These are phyloP conservation scores for Eulemur macaco DNA, from an alignment of 2,113 vertebrate species.

Conservation along the genomic window DNA sequence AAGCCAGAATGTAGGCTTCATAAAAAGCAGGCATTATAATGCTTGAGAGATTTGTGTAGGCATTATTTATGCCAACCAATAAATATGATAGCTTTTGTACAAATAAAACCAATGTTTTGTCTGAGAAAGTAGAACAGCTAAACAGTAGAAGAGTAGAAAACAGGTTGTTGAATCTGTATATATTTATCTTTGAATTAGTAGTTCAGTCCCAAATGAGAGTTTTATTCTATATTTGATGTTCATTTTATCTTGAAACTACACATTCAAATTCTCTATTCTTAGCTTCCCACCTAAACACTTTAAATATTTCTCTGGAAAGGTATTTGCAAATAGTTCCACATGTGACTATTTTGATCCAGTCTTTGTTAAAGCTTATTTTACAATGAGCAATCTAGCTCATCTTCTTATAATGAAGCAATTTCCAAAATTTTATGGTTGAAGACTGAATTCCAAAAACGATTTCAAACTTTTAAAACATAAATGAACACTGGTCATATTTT, in stretches of 20 bases:
- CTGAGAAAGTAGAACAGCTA: slow-evolving; percentile 50
- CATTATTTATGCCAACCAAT: slow-evolving; percentile 52
- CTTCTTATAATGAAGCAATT: neutral
- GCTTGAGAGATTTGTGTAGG: slow-evolving; percentile 26
- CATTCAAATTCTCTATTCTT: neutral
- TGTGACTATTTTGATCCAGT: neutral
- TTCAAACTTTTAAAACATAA: neutral
- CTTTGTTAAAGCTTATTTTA: neutral
- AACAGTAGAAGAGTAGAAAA: slow-evolving; percentile 24
- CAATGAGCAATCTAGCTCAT: neutral
- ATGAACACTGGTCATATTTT: neutral
- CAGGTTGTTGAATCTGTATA: neutral
- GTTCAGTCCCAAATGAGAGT: slow-evolving; percentile 23
- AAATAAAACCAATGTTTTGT: slow-evolving; percentile 64
- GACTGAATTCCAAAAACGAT: neutral
- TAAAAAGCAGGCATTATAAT: slow-evolving; percentile 42
- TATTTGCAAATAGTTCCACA: neutral
- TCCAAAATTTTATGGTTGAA: neutral
- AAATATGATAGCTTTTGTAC: slow-evolving; percentile 55
- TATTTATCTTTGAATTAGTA: slow-evolving; percentile 65
- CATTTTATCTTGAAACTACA: slow-evolving; percentile 48
- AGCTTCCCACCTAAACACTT: neutral
- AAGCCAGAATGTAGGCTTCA: slow-evolving; percentile 40
- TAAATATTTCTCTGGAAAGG: neutral
- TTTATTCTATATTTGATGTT: slow-evolving; percentile 54